Evolutionary conservation across 92 coral and sea anemone species (phyloP), one percentile per base, ranked within the genome.

Genomic region (Porites evermanni): DNA sequence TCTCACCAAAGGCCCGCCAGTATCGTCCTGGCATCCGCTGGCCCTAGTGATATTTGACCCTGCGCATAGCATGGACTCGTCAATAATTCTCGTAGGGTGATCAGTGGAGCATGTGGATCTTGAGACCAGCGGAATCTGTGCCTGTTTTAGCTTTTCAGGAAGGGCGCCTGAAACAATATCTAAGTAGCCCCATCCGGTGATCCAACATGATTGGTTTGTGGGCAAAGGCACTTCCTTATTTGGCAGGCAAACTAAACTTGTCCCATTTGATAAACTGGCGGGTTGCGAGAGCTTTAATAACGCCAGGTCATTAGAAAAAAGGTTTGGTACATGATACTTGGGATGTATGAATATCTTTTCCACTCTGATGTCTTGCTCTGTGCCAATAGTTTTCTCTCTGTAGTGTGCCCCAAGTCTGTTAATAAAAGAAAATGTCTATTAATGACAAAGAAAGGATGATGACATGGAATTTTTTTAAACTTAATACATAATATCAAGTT

Each of bases 21-120:
- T 88, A 66, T 93, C 96, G 64, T 78, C 89, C 83, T 88, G 89
- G 60, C 96, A 93, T 23, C 91, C 94, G 50, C 92, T 93, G 24
- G 88, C 85, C 20, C 78, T 71, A 19, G 86, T 80, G 63, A 80
- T 77, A 16, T 29, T 85, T 52, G 88, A 86, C 12, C 88, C 88
- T 13, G 92, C 96, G 56, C 94, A 93, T 18, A 91, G 70, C 96
- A 93, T 91, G 18, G 96, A 93, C n/a, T 72, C 77, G 78, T 93
- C 92, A 71, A 85, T 85, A 29, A 84, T 78, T 44, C 67, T 88
- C 16, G 59, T 59, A 4, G 88, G 85, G 67, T 84, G 88, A 38
- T 81, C 58, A 9, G 88, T 86, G 12, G 85, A 12, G 77, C 96
- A 93, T 56, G 59, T 88, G 23, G 91, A 73, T 67, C 86, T 68